Percentiles rank a stretch among this genome's conserved stretches.
phyloP scores from a whole-genome alignment of 1,140 invertebrate genomes.

The Drosophila triauraria region DNA sequence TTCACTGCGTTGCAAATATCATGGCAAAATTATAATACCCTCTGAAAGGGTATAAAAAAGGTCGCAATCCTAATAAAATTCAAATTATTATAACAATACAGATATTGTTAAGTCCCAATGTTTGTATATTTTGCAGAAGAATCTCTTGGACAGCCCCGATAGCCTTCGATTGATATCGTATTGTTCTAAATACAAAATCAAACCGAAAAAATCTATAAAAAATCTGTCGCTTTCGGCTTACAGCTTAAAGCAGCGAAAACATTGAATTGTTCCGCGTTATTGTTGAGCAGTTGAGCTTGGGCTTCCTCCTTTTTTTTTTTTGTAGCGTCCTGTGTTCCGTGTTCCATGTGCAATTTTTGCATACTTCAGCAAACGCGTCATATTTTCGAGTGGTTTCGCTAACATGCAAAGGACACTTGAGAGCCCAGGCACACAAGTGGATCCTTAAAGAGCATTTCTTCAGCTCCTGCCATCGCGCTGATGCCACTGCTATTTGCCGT shows the following conservation, averaged over 20 bases:
- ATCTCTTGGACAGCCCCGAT: not conserved
- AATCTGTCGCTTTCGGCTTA: constrained; percentile 3
- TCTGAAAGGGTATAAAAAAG: no score
- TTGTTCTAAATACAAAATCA: not conserved
- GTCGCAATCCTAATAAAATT: no score
- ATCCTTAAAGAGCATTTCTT: constrained; percentile 84
- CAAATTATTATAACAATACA: no score
- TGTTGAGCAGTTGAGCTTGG: constrained; percentile 37
- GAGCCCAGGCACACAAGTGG: constrained; percentile 81
- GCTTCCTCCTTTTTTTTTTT: constrained; percentile 26
- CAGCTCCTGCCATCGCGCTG: constrained; percentile 33
- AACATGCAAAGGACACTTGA: constrained; percentile 83
- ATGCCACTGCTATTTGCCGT: constrained; percentile 5
- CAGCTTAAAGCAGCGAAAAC: constrained; percentile 73
- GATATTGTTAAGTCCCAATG: no score
- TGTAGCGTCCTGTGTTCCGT: constrained; percentile 37
- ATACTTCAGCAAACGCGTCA: constrained; percentile 84
- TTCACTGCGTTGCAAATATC: no score
- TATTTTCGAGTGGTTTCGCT: constrained; percentile 84
- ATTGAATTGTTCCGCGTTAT: constrained; percentile 64
- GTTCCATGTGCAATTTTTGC: constrained; percentile 83
- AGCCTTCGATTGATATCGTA: constrained; percentile 16
- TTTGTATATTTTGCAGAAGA: not conserved
- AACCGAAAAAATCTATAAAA: constrained; percentile 16
- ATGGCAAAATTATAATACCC: no score